A percentile compares a stretch with the other conserved stretches of the same genome.
Conservation (phyloP, 1,140 invertebrate species). For the Pinna nobilis region DNA sequence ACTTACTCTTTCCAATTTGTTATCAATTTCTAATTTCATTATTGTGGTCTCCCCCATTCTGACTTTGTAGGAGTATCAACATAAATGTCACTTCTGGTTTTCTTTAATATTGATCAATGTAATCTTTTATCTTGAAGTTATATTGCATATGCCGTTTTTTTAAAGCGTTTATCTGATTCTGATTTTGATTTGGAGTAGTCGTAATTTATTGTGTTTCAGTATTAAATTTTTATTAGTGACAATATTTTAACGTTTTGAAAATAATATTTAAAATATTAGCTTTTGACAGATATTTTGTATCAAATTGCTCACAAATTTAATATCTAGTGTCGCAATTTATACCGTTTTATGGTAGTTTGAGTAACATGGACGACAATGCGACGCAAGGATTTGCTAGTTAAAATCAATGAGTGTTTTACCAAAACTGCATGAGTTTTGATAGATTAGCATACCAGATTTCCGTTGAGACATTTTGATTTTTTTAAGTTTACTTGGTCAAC, state of each 20-base stretch:
- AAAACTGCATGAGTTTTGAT: background rate
- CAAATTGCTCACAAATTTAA: background rate
- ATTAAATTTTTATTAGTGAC: background rate
- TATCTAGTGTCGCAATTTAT: background rate
- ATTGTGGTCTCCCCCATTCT: conserved; percentile 50
- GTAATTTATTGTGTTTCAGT: conserved; percentile 1
- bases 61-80: too few species aligned
- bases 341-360: background rate
- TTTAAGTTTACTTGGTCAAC: conserved; percentile 17
- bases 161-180: background rate
- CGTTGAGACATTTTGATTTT: background rate
- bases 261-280: background rate
- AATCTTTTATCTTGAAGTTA: background rate
- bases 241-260: background rate
- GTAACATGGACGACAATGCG: background rate
- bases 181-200: background rate
- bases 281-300: background rate
- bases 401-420: background rate
- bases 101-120: background rate
- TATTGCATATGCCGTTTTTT: too few species aligned
- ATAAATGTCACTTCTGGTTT: background rate
- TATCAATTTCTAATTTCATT: conserved; percentile 59
- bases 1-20: conserved; percentile 60
- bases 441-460: background rate
- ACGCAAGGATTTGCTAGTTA: background rate